These are phyloP conservation scores for Physella acuta DNA, from an alignment of 1,140 invertebrate genomes.

Conservation along the genomic window DNA sequence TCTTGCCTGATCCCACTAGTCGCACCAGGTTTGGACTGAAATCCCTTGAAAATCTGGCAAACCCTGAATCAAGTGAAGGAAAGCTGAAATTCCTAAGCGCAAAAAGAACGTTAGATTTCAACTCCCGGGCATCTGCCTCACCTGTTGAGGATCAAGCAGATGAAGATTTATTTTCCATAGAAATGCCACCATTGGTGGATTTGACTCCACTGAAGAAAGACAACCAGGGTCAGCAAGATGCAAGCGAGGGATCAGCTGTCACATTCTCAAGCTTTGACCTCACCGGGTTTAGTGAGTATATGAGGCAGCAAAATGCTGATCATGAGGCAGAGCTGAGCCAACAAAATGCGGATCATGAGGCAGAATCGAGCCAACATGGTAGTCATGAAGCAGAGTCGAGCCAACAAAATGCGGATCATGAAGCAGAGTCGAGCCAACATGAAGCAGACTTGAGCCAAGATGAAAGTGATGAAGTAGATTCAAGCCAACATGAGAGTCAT, in stretches of 20 bases:
- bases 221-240: background rate
- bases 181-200: slow-evolving; percentile 7
- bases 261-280: background rate
- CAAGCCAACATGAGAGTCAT: too few species aligned
- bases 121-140: too few species aligned
- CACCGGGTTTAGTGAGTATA: slow-evolving; percentile 10
- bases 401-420: too few species aligned
- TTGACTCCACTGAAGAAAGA: background rate
- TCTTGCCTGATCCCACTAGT: background rate
- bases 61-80: background rate
- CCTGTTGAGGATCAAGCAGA: background rate
- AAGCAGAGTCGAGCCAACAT: too few species aligned
- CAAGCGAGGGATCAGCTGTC: background rate
- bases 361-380: too few species aligned
- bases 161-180: slow-evolving; percentile 4
- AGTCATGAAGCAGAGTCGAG: too few species aligned
- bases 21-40: too few species aligned
- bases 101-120: background rate
- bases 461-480: too few species aligned
- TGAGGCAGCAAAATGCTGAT: too few species aligned
- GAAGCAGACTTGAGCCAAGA: too few species aligned
- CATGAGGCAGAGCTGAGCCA: too few species aligned
- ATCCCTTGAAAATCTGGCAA: background rate
- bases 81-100: background rate
- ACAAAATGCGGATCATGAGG: too few species aligned